phyloP scores from a whole-genome alignment of 2,113 vertebrate species.

The Brachypodius melanocephalos region DNA sequence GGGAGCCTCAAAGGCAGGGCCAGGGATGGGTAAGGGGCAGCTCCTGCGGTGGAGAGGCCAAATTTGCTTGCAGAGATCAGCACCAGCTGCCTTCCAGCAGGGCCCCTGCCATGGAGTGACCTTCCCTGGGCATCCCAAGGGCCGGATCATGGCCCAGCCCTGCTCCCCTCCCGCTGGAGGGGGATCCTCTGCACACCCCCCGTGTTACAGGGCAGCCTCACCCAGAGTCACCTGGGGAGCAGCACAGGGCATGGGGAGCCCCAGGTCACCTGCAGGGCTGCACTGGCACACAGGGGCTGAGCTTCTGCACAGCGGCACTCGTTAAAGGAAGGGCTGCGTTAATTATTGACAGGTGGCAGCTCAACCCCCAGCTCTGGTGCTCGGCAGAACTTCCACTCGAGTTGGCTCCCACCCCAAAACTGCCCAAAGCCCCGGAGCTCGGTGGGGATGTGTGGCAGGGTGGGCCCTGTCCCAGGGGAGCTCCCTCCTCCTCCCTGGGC shows the following conservation, averaged over 20 bases:
- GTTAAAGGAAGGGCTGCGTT: not conserved
- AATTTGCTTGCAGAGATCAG: not conserved
- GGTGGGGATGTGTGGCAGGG: rapidly evolving
- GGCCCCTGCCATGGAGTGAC: not conserved
- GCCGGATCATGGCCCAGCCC: not conserved
- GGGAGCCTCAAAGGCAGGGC: not conserved
- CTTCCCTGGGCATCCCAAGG: rapidly evolving
- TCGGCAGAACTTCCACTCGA: not conserved
- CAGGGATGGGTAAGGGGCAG: not conserved
- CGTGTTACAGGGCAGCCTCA: not conserved
- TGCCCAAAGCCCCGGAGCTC: not conserved
- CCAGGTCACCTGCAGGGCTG: not conserved
- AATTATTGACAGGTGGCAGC: not conserved
- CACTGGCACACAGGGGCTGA: not conserved
- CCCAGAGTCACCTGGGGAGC: not conserved
- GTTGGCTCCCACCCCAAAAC: not conserved
- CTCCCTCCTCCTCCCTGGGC: not conserved
- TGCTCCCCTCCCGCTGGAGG: not conserved
- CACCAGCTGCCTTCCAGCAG: not conserved
- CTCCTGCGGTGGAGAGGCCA: too few species aligned
- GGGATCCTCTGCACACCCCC: rapidly evolving
- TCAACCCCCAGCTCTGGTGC: not conserved
- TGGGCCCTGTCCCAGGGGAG: not conserved
- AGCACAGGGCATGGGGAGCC: not conserved
- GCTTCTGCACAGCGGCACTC: not conserved